These are phyloP conservation scores for Camarhynchus parvulus DNA, from an alignment of 2,113 vertebrate species.

Conservation along the genomic window DNA sequence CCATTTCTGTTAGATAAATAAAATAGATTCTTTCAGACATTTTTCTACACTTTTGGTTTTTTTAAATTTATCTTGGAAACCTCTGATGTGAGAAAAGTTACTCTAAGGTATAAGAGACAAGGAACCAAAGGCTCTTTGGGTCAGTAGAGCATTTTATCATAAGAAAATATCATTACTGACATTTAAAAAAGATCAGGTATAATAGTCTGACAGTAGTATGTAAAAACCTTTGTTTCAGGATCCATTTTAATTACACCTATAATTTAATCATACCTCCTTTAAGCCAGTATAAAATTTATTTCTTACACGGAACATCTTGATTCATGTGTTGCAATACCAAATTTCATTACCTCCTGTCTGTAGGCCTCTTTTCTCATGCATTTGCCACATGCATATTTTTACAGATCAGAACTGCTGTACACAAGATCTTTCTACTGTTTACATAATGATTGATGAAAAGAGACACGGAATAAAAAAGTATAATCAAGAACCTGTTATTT, in stretches of 20 bases:
- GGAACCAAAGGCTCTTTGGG: neutral
- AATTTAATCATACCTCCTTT: neutral
- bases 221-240: neutral
- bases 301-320: neutral
- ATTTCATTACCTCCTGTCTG: neutral
- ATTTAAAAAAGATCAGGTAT: conserved; percentile 26
- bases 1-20: neutral
- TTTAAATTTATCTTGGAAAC: neutral
- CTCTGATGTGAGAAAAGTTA: conserved; percentile 34
- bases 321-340: neutral
- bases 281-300: neutral
- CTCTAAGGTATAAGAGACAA: neutral
- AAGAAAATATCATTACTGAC: conserved; percentile 31
- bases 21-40: neutral
- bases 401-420: neutral
- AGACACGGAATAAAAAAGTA: neutral
- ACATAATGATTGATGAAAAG: neutral
- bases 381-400: neutral
- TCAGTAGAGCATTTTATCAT: conserved; percentile 20
- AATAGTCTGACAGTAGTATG: neutral
- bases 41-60: neutral
- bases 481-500: neutral
- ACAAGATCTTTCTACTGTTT: neutral
- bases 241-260: neutral
- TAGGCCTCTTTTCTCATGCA: neutral